Percentiles rank a stretch among this genome's conserved stretches.
Evolutionary conservation across 1,140 invertebrate genomes (phyloP).

Genomic region (Drosophila ananassae): DNA sequence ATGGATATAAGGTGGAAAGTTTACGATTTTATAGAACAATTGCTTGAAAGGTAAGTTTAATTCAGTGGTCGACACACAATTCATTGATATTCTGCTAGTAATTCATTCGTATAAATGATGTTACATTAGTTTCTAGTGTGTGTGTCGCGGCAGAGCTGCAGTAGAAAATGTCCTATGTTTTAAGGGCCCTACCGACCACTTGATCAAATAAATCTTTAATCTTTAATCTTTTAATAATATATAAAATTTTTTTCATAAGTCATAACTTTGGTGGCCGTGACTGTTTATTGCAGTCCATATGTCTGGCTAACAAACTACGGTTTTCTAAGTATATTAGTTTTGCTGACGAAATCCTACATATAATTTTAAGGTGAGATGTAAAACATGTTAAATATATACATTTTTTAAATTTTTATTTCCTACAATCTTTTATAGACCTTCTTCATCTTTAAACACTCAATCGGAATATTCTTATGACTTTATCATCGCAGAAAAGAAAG

Average conservation of each 20-base stretch:
- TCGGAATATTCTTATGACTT: not conserved
- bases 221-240: not conserved
- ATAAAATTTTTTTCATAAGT: not conserved
- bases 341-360: not conserved
- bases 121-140: too few relatives aligned
- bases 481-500: not conserved
- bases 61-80: too few relatives aligned
- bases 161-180: too few relatives aligned
- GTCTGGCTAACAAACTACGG: not conserved
- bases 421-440: not conserved
- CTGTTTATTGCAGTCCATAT: not conserved
- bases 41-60: conserved; percentile 48
- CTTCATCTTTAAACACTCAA: not conserved
- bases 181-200: too few relatives aligned
- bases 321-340: not conserved
- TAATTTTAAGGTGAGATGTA: not conserved
- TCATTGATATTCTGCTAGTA: too few relatives aligned
- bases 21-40: conserved; percentile 59
- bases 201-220: not conserved
- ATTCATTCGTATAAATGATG: too few relatives aligned
- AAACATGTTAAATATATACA: not conserved
- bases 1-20: conserved; percentile 57
- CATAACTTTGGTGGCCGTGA: not conserved
- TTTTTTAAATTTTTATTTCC: not conserved
- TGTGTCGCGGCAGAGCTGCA: too few relatives aligned